Evolutionary conservation across 2,888 invertebrate genomes (phyloP).

Genomic region (Troides aeacus): DNA sequence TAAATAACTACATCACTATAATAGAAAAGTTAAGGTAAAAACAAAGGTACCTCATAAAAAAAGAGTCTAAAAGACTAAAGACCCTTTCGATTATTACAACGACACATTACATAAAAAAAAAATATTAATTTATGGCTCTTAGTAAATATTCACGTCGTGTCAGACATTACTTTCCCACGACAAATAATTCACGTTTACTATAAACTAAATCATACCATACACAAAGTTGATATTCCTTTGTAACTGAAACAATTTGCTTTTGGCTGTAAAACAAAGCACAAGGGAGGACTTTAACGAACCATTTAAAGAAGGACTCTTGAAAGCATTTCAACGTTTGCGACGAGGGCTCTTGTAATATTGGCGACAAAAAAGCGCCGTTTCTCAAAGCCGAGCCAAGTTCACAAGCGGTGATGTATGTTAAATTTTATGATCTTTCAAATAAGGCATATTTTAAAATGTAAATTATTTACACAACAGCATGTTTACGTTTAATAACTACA

Average conservation of each 20-base stretch:
- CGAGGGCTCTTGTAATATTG: slow-evolving; percentile 23
- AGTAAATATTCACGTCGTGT: slow-evolving; percentile 12
- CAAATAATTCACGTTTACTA: not conserved
- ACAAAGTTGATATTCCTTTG: slow-evolving; percentile 16
- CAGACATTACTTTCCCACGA: slow-evolving; percentile 26
- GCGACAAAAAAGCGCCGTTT: slow-evolving; percentile 21
- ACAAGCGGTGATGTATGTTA: not conserved
- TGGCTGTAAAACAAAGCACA: slow-evolving; percentile 25
- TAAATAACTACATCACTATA: too few species aligned
- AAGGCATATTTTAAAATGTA: slow-evolving; percentile 7
- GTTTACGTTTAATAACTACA: slow-evolving; percentile 12
- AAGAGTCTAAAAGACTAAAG: not conserved
- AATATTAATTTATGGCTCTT: slow-evolving; percentile 18
- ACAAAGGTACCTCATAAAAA: too few species aligned
- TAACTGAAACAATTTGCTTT: not conserved
- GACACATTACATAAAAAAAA: slow-evolving; percentile 8
- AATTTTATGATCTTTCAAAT: not conserved
- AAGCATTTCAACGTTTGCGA: slow-evolving; percentile 7
- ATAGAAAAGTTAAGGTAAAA: too few species aligned
- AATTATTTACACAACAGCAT: not conserved
- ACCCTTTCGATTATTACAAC: slow-evolving; percentile 14
- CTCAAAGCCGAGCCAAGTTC: not conserved
- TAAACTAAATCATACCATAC: not conserved
- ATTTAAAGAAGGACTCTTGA: slow-evolving; percentile 19
- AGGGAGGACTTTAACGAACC: slow-evolving; percentile 24